Base-by-base conservation (phyloP, 1,140 invertebrate species). In the Plodia interpunctella region DNA sequence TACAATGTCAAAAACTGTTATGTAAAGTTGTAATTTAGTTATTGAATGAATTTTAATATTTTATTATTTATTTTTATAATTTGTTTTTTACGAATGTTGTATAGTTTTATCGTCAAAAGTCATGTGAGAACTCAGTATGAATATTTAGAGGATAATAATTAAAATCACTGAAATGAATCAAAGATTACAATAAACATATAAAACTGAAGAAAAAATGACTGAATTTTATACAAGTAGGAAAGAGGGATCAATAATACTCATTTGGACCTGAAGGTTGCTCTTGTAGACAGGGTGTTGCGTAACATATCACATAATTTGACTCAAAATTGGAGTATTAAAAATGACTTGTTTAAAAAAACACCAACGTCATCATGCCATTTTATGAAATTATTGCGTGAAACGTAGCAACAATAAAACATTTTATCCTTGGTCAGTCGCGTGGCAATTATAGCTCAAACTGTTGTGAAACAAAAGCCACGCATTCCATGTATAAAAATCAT, bases 251-350 rank as follows among this genome's bases (percentile, higher is more conserved):
- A 78, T 69, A 71, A 68, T 74, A 74, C 65, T 73, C 72, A 77
- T 69, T 70, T 60, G 72, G 60, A 74, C 64, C 67, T 69, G 70
- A 69, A 67, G 66, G 62, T 70, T 67, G 67, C 60, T 75, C 67
- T 73, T 67, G 71, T 68, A 74, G 63, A 82, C 77, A 80, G 79
- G 79, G 79, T 82, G 72, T 75, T 72, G 70, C 70, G 58, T 73
- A 68, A 82, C 79, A 82, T 82, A 82, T 82, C 79, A 82, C 68
- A 73, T 68, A 65, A 74, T 73, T 66, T 70, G 56, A 77, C 57
- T 68, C 68, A 63, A 61, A 52, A 62, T 55, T 65, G 53, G 52
- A 62, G 50, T 58, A 51, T 44, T 25, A 25, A 53, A 57, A 51
- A 54, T 49, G 18, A 50, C 10, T 53, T n/a, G n/a, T n/a, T 54